These are phyloP conservation scores for Drosophila truncata DNA, from an alignment of 1,140 invertebrate genomes.

Conservation along the genomic window DNA sequence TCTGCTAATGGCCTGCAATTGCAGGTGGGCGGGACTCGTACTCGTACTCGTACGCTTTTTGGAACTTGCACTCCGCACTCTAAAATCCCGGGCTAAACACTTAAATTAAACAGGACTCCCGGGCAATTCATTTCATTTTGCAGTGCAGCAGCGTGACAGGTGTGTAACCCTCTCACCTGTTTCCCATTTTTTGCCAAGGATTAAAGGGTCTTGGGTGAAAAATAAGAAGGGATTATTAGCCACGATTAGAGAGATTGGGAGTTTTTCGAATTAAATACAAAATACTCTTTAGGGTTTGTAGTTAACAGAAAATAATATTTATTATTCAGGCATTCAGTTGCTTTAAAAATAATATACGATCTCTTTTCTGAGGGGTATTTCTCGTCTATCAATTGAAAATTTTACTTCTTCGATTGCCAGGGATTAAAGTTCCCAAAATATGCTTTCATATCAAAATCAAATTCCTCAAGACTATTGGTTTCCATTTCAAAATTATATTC, in stretches of 20 bases:
- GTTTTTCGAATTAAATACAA: not conserved
- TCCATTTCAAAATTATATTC: not conserved
- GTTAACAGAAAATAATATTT: not conserved
- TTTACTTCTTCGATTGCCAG: not conserved
- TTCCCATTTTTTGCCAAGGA: not conserved
- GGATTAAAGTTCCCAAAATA: not conserved
- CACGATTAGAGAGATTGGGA: not conserved
- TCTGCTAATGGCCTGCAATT: conserved; percentile 79
- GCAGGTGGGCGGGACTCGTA: conserved; percentile 25
- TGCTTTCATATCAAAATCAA: too few species aligned
- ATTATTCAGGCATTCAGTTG: not conserved
- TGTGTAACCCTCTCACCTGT: conserved; percentile 2
- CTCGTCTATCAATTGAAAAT: not conserved
- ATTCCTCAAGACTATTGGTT: not conserved
- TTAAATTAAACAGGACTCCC: conserved; percentile 76
- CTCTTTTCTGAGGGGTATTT: not conserved
- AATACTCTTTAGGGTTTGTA: not conserved
- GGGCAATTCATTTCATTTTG: conserved; percentile 71
- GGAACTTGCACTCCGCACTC: not conserved
- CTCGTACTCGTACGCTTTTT: not conserved
- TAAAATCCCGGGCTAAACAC: conserved; percentile 46
- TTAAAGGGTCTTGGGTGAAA: conserved; percentile 1
- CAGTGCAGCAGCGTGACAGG: conserved; percentile 58
- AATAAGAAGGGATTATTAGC: conserved; percentile 2
- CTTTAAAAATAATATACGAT: not conserved